Conservation (phyloP, 2,113 vertebrate species). For the Phoxinus phoxinus region DNA sequence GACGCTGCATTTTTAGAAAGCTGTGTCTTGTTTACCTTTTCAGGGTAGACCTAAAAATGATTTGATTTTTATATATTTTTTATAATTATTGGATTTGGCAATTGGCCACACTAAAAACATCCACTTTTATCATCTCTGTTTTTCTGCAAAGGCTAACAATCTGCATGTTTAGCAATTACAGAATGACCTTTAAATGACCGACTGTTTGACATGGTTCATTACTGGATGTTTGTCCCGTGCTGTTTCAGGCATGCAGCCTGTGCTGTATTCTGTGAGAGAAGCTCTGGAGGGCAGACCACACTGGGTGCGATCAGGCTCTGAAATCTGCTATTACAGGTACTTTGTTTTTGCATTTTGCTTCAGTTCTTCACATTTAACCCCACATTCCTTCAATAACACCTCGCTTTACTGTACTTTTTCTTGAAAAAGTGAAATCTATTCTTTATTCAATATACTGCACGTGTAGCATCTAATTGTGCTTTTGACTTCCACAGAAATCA, state of each 20-base stretch:
- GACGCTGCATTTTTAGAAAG: no score
- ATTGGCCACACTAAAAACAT: neutral
- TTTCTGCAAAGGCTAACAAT: neutral
- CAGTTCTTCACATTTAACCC: neutral
- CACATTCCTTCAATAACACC: neutral
- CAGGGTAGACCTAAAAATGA: no score
- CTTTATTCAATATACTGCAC: neutral
- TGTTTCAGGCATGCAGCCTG: conserved; percentile 88
- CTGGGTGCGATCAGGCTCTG: conserved; percentile 85
- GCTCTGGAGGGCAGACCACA: conserved; percentile 84
- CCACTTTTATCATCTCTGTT: neutral
- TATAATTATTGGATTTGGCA: neutral
- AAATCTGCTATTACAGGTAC: conserved; percentile 92
- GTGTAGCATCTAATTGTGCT: neutral
- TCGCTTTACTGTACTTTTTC: neutral
- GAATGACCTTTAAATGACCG: conserved; percentile 19
- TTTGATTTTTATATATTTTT: neutral
- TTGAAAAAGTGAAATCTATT: neutral
- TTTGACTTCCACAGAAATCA: conserved; percentile 79
- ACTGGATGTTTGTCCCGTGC: conserved; percentile 23
- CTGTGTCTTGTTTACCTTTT: no score
- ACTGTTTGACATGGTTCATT: conserved; percentile 2
- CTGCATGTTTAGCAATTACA: neutral
- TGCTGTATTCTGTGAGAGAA: conserved; percentile 89
- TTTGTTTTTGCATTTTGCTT: neutral